Evolutionary conservation across 1,140 invertebrate species (phyloP).

Genomic region (Diprion similis): DNA sequence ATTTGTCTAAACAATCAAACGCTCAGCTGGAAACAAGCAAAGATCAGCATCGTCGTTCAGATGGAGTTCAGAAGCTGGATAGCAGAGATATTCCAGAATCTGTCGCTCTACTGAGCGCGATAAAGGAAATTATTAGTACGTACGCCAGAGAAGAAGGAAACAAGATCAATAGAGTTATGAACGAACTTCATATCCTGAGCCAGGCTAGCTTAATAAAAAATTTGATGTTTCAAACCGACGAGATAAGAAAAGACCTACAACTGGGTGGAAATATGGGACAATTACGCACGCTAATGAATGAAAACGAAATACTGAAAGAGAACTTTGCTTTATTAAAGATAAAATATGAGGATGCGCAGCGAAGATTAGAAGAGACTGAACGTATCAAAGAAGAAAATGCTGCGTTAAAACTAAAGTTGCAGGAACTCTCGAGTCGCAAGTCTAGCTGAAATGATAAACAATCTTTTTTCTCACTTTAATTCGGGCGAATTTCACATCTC

Average conservation of each 20-base stretch:
- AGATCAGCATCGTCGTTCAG: constrained; percentile 18
- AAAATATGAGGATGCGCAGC: constrained; percentile 44
- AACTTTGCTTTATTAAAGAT: constrained; percentile 42
- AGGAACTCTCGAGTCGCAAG: constrained; percentile 34
- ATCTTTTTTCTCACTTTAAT: not conserved
- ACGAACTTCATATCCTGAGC: constrained; percentile 46
- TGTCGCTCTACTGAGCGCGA: constrained; percentile 39
- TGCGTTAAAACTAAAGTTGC: constrained; percentile 44
- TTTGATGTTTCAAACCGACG: constrained; percentile 46
- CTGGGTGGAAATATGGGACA: constrained; percentile 36
- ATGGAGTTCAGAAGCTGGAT: constrained; percentile 26
- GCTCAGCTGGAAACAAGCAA: constrained; percentile 30
- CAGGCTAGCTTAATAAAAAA: constrained; percentile 50
- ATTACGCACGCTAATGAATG: constrained; percentile 39
- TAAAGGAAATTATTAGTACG: constrained; percentile 47
- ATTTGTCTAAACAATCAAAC: constrained; percentile 34
- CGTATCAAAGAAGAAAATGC: constrained; percentile 49
- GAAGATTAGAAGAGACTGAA: constrained; percentile 38
- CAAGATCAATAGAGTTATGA: constrained; percentile 47
- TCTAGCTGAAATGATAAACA: not conserved
- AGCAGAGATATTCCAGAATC: constrained; percentile 38
- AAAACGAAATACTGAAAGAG: constrained; percentile 47
- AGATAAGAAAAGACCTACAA: constrained; percentile 44
- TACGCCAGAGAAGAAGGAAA: constrained; percentile 47
- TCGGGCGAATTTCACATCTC: too few relatives aligned